These are phyloP conservation scores for Scotopteryx bipunctaria DNA, from an alignment of 2,888 invertebrate genomes.

Conservation along the genomic window DNA sequence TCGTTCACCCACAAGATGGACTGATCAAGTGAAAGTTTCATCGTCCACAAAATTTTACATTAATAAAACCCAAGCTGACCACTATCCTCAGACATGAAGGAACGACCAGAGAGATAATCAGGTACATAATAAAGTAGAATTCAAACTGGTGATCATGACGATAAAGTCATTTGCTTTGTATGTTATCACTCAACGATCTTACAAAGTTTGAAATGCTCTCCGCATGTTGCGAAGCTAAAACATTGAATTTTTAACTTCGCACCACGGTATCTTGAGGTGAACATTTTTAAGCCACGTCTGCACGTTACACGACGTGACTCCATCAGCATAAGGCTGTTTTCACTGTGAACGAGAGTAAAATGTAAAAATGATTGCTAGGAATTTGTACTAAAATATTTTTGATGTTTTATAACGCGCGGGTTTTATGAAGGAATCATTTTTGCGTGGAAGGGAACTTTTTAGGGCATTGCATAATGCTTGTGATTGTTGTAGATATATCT, in stretches of 20 bases:
- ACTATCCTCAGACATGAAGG: too few species aligned
- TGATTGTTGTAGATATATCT: too few species aligned
- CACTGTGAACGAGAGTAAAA: conserved; percentile 38
- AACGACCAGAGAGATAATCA: too few species aligned
- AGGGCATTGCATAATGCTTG: neutral
- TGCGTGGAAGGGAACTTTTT: conserved; percentile 1
- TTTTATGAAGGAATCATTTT: conserved; percentile 21
- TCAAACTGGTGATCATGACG: neutral
- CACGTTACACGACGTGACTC: conserved; percentile 56
- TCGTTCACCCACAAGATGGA: too few species aligned
- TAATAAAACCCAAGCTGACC: too few species aligned
- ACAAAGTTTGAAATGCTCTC: conserved; percentile 13
- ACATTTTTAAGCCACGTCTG: conserved; percentile 63
- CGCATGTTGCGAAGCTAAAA: conserved; percentile 44
- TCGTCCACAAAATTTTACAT: too few species aligned
- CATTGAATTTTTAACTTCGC: conserved; percentile 66
- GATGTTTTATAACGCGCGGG: conserved; percentile 19
- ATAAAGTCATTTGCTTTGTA: neutral
- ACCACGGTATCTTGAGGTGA: conserved; percentile 49
- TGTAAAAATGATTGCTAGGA: conserved; percentile 34
- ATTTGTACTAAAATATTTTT: conserved; percentile 31
- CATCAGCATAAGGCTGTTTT: conserved; percentile 45
- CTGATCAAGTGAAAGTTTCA: too few species aligned
- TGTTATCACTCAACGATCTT: conserved; percentile 5
- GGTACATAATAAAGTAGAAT: neutral